Evolutionary conservation across 2,797 vertebrate species (phyloP), one percentile per base, ranked within the genome.

Genomic region (Spondyliosoma cantharus): DNA sequence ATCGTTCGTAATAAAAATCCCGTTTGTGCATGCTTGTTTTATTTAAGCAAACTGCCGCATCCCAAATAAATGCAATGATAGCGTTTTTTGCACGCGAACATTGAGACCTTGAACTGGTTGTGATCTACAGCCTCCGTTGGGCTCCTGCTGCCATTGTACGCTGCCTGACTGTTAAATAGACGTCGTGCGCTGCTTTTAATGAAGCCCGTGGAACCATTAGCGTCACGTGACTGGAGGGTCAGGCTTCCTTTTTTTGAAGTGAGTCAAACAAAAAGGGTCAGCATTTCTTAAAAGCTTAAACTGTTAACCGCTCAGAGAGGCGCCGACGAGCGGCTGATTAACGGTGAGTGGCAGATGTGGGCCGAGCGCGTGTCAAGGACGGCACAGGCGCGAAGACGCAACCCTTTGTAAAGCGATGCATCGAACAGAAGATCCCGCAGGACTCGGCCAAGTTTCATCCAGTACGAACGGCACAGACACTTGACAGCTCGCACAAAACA

Each of bases 171-270:
- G 57, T 61, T 78, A 83, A 92, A 90, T 71, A 89, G 87, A 76
- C 78, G 78, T 69, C 54, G 6, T 46, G 43, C 45, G 52, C 76
- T 54, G 57, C 37, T 74, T 76, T 87, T 86, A 82, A 88, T 81
- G 60, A 87, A 81, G 42, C n/a, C 76, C 70, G 73, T 43, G 32
- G 60, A 81, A 67, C 64, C 63, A 61, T 16, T 66, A 66, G 48
- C 17, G 0, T 67, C 77, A 85, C 8, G 2, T 74, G 66, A 54
- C 64, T 74, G 65, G 16, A 76, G 74, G 74, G 71, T 87, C 81
- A 32, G 54, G 29, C 64, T 73, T 73, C 27, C 71, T 91, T 37
- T 87, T 91, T 37, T 87, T 88, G 83, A 93, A 84, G 81, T 69
- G 57, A 12, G 25, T 59, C 46, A 70, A 78, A 56, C 43, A 32